Evolutionary conservation across 2,113 vertebrate genomes (phyloP).

Genomic region (Empidonax alnorum): DNA sequence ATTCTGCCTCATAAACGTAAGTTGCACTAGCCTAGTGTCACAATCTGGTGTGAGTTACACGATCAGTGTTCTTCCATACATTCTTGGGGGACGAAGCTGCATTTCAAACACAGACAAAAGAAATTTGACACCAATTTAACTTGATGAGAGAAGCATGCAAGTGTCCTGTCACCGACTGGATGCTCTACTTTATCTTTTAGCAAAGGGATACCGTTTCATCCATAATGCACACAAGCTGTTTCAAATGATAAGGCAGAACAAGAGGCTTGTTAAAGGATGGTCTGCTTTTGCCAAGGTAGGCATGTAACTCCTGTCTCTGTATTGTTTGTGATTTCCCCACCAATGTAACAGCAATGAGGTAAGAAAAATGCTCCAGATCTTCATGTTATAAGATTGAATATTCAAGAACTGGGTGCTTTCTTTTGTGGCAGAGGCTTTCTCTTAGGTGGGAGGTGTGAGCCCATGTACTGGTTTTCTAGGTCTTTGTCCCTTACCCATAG

Average conservation of each 20-base stretch:
- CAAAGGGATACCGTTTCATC: slow-evolving; percentile 4
- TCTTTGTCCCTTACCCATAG: background rate
- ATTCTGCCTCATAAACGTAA: background rate
- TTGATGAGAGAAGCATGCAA: background rate
- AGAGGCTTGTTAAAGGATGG: background rate
- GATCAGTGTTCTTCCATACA: background rate
- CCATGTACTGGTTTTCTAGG: background rate
- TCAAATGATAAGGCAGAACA: background rate
- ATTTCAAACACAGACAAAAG: slow-evolving; percentile 12
- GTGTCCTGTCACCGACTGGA: background rate
- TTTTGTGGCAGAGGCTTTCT: background rate
- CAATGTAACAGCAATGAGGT: background rate
- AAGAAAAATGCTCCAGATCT: background rate
- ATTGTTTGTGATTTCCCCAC: background rate
- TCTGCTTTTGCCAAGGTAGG: background rate
- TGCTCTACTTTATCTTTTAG: background rate
- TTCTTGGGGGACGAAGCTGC: background rate
- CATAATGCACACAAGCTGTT: background rate
- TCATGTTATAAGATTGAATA: background rate
- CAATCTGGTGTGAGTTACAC: background rate
- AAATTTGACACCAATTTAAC: slow-evolving; percentile 19
- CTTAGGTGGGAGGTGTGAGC: background rate
- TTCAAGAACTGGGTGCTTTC: background rate
- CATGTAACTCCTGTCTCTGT: background rate
- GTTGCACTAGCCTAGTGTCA: background rate